Percentiles rank a stretch among this genome's conserved stretches.
Evolutionary conservation across 2,888 invertebrate genomes (phyloP).

Genomic region (Congeria kusceri): DNA sequence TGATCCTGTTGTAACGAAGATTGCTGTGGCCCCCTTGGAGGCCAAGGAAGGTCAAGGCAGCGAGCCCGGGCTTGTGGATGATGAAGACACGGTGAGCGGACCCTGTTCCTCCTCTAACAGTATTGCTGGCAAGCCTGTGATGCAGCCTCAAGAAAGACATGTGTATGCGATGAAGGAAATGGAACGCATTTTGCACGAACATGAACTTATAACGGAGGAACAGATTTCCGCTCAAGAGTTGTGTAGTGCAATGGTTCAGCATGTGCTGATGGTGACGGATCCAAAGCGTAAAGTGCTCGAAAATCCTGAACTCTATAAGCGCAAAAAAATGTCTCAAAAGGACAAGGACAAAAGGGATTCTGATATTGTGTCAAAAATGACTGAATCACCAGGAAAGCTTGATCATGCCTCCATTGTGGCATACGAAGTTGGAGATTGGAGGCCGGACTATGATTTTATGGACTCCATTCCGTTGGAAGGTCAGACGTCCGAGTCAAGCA

Average conservation of each 20-base stretch:
- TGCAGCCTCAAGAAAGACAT: conserved; percentile 88
- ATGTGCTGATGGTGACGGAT: conserved; percentile 88
- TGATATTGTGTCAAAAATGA: conserved; percentile 90
- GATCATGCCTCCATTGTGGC: conserved; percentile 95
- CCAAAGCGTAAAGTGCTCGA: conserved; percentile 93
- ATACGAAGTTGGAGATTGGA: conserved; percentile 88
- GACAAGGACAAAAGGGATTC: conserved; percentile 82
- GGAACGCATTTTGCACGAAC: conserved; percentile 84
- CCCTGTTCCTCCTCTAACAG: conserved; percentile 43
- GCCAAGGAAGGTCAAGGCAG: conserved; percentile 2
- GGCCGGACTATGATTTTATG: conserved; percentile 77
- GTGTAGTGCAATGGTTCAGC: conserved; percentile 84
- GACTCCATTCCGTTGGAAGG: conserved; percentile 68
- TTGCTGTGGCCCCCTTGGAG: conserved; percentile 87
- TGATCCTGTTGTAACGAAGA: conserved; percentile 95
- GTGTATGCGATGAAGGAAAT: conserved; percentile 90
- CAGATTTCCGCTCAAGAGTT: conserved; percentile 84
- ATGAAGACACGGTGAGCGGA: conserved; percentile 20
- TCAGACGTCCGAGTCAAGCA: conserved; percentile 41
- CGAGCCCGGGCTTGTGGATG: conserved; percentile 26
- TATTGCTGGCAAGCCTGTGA: conserved; percentile 80
- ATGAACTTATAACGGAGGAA: conserved; percentile 84
- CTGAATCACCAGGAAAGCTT: conserved; percentile 93
- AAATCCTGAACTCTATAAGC: conserved; percentile 87
- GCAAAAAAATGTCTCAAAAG: conserved; percentile 79